Evolutionary conservation across 2,888 invertebrate genomes (phyloP).

Genomic region (Geotrupes spiniger): DNA sequence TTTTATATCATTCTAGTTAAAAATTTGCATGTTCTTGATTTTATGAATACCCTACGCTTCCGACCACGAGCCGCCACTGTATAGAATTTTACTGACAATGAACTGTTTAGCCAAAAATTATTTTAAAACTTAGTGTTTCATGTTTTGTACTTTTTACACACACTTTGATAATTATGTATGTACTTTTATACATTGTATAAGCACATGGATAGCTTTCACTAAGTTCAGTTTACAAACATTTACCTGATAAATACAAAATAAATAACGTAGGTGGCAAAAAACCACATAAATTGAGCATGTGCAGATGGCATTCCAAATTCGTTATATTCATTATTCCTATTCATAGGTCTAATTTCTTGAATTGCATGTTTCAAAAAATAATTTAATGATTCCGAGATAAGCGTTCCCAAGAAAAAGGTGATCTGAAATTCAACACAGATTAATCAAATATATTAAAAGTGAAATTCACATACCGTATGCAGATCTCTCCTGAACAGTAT

Average conservation of each 20-base stretch:
- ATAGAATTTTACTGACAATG: too few relatives aligned
- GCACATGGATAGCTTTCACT: too few relatives aligned
- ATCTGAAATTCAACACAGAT: conserved; percentile 61
- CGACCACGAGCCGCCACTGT: too few relatives aligned
- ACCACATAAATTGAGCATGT: conserved; percentile 90
- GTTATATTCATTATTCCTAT: conserved; percentile 63
- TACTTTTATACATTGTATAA: too few relatives aligned
- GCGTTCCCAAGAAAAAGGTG: conserved; percentile 75
- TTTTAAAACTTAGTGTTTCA: too few relatives aligned
- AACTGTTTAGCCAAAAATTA: too few relatives aligned
- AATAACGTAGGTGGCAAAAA: conserved; percentile 79
- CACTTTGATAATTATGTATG: too few relatives aligned
- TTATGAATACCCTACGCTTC: too few relatives aligned
- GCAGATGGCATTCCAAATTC: conserved; percentile 91
- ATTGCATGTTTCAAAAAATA: conserved; percentile 77
- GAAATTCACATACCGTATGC: conserved; percentile 69
- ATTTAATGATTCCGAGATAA: conserved; percentile 76
- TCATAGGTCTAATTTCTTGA: conserved; percentile 75
- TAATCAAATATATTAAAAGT: conserved; percentile 9
- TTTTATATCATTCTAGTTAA: too few relatives aligned
- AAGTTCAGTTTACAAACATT: too few relatives aligned
- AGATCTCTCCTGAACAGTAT: conserved; percentile 87
- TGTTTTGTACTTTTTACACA: too few relatives aligned
- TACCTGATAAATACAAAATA: conserved; percentile 86
- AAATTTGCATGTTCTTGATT: too few relatives aligned